phyloP scores from a whole-genome alignment of 37 sponge, comb jelly and placozoan genomes.

The Chondrilla cf. caribensis region DNA sequence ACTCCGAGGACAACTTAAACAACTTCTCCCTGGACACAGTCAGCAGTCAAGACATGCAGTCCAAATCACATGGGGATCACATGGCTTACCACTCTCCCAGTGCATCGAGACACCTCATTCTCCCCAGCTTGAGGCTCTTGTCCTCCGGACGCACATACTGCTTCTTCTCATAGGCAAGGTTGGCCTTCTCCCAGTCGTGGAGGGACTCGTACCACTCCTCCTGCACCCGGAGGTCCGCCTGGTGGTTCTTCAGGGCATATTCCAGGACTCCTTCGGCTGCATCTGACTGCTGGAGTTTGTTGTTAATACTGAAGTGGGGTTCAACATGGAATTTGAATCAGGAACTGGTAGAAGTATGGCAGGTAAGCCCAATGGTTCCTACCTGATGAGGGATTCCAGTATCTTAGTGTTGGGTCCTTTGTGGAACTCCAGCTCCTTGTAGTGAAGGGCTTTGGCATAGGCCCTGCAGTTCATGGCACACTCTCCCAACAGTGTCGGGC shows the following conservation, averaged over 20 bases:
- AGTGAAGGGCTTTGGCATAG: conserved; percentile 96
- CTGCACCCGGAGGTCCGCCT: conserved; percentile 73
- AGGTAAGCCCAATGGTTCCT: neutral
- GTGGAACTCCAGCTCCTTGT: conserved; percentile 97
- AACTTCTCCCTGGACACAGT: conserved; percentile 56
- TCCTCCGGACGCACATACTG: conserved; percentile 67
- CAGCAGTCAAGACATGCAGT: neutral
- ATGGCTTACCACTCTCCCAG: conserved; percentile 83
- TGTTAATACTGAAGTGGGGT: conserved; percentile 75
- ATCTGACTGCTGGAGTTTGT: conserved; percentile 95
- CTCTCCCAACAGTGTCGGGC: conserved; percentile 76
- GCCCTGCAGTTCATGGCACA: conserved; percentile 92
- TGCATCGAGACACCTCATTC: conserved; percentile 91
- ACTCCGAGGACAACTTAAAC: conserved; percentile 70
- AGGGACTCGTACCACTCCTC: conserved; percentile 97
- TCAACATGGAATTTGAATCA: neutral
- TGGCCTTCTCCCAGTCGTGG: conserved; percentile 90
- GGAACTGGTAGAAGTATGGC: neutral
- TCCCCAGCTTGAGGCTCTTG: conserved; percentile 71
- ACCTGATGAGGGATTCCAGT: conserved; percentile 76
- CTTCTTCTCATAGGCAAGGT: conserved; percentile 72
- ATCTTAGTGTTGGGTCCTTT: conserved; percentile 68
- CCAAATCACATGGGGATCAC: neutral
- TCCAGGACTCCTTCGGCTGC: conserved; percentile 92
- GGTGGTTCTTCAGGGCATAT: conserved; percentile 74